Evolutionary conservation across 2,888 invertebrate genomes (phyloP), one percentile per base, ranked within the genome.

Genomic region (Eristalinus aeneus): DNA sequence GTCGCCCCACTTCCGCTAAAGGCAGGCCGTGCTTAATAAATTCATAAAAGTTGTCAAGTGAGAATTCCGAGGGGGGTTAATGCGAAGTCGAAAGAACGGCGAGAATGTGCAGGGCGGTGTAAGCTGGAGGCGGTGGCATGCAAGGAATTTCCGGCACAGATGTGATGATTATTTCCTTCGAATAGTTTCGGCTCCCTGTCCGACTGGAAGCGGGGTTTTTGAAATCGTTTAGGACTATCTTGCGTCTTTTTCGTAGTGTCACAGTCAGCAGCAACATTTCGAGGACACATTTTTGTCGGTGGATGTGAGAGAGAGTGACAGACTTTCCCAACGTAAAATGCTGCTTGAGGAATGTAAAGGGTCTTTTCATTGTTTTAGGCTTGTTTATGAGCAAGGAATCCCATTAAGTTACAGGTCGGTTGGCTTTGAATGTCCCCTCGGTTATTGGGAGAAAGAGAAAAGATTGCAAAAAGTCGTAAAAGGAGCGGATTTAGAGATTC

Each of bases 41-140:
- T 64, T 73, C 73, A 72, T 63, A 64, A 73, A 64, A 64, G 36
- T 64, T 73, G 36, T 54, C 54, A 34, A 63, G 71, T 69, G 36
- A 12, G 11, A 27, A 39, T 23, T 16, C 23, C 32, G 22, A 56
- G 12, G 64, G 23, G 23, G 34, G 73, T 73, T 73, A 22, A 56
- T 60, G 39, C 27, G 53, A 54, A 54, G 20, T 16, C 65, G 8
- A 46, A 9, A 11, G 16, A 32, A 53, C 10, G 56, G 23, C 11
- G 23, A 12, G 56, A 56, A 56, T 56, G 22, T 56, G 23, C 11
- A 23, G 27, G 27, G 22, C 22, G 23, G 11, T 10, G 20, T 1
- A 12, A 22, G 23, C 22, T 9, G 11, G 56, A 4, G 5, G 16
- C 22, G 54, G 56, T 11, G 56, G 23, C 23, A 56, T 56, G 56